These are phyloP conservation scores for Parasteatoda tepidariorum DNA, from an alignment of 1,140 invertebrate genomes.

Conservation along the genomic window DNA sequence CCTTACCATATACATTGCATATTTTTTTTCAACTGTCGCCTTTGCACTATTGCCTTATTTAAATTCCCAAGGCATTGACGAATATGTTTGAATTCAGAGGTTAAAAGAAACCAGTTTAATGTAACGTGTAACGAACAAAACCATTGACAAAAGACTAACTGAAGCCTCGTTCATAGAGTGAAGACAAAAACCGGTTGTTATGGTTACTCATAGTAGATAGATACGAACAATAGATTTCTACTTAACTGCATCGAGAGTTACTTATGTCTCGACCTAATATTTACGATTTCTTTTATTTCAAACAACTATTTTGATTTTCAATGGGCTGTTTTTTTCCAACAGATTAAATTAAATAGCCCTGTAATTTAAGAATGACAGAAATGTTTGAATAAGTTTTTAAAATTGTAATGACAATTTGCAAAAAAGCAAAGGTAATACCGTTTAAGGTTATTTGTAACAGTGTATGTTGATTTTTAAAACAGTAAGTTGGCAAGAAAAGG, in stretches of 20 bases:
- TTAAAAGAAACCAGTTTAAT: not conserved
- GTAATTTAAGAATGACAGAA: too few species aligned
- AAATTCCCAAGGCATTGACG: constrained; percentile 4
- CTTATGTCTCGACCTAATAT: too few species aligned
- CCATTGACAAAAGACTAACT: constrained; percentile 1
- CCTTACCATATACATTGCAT: not conserved
- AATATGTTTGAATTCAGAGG: not conserved
- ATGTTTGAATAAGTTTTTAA: too few species aligned
- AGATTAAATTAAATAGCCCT: too few species aligned
- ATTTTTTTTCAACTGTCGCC: constrained; percentile 9
- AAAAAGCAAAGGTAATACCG: too few species aligned
- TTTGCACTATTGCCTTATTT: constrained; percentile 1
- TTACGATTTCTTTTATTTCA: too few species aligned
- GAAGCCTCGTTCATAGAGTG: not conserved
- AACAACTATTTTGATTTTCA: too few species aligned
- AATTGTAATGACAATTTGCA: too few species aligned
- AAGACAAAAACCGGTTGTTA: not conserved
- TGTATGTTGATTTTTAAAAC: too few species aligned
- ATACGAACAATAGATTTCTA: constrained; percentile 5
- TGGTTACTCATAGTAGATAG: not conserved
- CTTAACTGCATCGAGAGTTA: not conserved
- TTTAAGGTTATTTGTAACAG: too few species aligned
- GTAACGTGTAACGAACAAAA: not conserved
- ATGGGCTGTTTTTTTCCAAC: too few species aligned
- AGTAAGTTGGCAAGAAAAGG: too few species aligned